A percentile compares a stretch with the other conserved stretches of the same genome.
Evolutionary conservation across 2,113 vertebrate genomes (phyloP).

Genomic region (Pitta sordida): DNA sequence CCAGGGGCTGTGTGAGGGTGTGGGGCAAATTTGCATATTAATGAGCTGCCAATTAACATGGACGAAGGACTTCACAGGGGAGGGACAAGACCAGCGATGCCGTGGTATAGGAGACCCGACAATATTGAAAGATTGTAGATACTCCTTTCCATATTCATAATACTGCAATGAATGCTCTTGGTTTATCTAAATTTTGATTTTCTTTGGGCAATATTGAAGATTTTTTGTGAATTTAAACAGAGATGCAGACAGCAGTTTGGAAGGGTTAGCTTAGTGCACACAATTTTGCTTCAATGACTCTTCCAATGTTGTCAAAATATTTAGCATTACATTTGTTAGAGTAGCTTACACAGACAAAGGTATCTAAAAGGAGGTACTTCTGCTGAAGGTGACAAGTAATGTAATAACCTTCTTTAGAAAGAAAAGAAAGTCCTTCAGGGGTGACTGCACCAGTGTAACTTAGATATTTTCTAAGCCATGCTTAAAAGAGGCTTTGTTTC

Average conservation of each 20-base stretch:
- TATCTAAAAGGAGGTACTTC: background rate
- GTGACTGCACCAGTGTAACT: background rate
- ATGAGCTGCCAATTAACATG: no score
- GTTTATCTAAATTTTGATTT: background rate
- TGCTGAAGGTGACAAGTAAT: background rate
- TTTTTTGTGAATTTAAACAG: background rate
- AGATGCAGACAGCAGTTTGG: background rate
- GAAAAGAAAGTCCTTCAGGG: background rate
- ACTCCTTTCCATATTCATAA: background rate
- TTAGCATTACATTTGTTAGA: background rate
- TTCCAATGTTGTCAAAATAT: background rate
- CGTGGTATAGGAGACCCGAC: no score
- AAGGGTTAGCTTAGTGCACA: background rate
- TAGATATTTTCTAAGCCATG: background rate
- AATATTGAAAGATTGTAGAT: background rate
- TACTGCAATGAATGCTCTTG: background rate
- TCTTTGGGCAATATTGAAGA: background rate
- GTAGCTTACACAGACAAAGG: background rate
- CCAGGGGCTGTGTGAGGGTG: no score
- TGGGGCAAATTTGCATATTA: no score
- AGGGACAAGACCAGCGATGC: no score
- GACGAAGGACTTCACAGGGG: no score
- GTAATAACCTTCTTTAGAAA: background rate
- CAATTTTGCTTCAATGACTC: background rate
- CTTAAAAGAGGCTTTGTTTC: background rate